Base-by-base conservation (phyloP, 2,888 invertebrate genomes). In the Ypsolopha scabrella region DNA sequence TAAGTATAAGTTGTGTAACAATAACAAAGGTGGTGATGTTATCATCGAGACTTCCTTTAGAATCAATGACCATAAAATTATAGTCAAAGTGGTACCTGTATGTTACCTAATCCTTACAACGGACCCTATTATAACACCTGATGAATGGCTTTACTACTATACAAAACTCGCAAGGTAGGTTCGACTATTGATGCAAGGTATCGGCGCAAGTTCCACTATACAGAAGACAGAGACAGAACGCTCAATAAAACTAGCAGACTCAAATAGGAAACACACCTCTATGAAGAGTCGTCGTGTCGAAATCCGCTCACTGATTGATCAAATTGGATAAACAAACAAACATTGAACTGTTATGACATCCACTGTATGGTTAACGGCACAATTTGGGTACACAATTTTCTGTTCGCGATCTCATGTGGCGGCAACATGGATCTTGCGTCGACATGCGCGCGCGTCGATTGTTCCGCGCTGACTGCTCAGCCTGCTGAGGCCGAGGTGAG, bases 401-500 rank as follows among this genome's bases (percentile, higher is more conserved):
- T 62, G 64, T 64, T 71, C 79, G 75, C 75, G 75, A 72, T 72
- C 71, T 72, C 63, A 53, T 62, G 59, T 58, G 62, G 55, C 38
- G 56, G 52, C 8, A 8, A 36, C 58, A 54, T 57, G 51, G 59
- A 61, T 60, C 63, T 61, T 65, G 51, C 53, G 51, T 57, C 57
- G 55, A 65, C 81, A 72, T 83, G 82, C 80, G 80, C 74, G 57
- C 64, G 68, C 82, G 77, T 68, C 65, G 73, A 58, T 65, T 67
- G 79, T 77, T 79, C 78, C 76, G 76, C 80, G 79, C 80, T 75
- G 69, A 83, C 83, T 81, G 75, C 62, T 61, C 54, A 59, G 58
- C 56, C 52, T 53, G 53, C 55, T 52, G 51, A 56, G 62, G 57
- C 55, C 63, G 62, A 53, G 69, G 81, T 80, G 82, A 82, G 81